Base-by-base conservation (phyloP, 2,797 vertebrate genomes). In the Danio jaintianensis region DNA sequence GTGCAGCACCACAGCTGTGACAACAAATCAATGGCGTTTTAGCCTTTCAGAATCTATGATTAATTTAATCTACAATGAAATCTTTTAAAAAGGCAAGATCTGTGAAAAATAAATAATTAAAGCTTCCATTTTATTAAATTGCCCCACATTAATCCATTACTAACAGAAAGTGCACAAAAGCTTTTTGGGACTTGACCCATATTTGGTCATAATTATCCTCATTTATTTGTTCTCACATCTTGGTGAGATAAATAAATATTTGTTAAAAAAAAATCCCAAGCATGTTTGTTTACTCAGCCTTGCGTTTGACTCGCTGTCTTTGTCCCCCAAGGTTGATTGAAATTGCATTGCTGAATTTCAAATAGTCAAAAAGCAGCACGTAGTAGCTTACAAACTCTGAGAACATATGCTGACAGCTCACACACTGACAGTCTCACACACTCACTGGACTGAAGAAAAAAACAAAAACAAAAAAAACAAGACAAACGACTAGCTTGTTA, bases 401-500 rank as follows among this genome's bases (percentile, higher is more conserved):
- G 20, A 79, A 63, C n/a, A 22, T 20, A n/a, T 18, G 38, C 76
- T 79, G 80, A 76, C 80, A 76, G 76, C 76, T 82, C 73, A 62
- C 73, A 62, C 42, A 47, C 71, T 58, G 75, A 66, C 64, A 79
- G 59, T 47, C 58, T 29, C 36, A 53, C 73, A 76, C 45, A 72
- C 67, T 78, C 59, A 69, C 78, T 68, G 16, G 64, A 73, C 59
- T 63, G 80, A 75, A 75, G 70, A 77, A 63, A 68, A n/a, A n/a
- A n/a, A n/a, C n/a, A n/a, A n/a, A n/a, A n/a, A n/a, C n/a, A n/a
- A n/a, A n/a, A n/a, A 29, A 29, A 29, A 29, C 1, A 29, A 43
- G 38, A 18, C 48, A 58, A 69, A 70, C 67, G 58, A 70, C 71
- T 64, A 79, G 76, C 80, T 82, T 85, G 76, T 79, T 79, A 79